These are phyloP conservation scores for Pocota personata DNA, from an alignment of 2,888 invertebrate genomes.

Conservation along the genomic window DNA sequence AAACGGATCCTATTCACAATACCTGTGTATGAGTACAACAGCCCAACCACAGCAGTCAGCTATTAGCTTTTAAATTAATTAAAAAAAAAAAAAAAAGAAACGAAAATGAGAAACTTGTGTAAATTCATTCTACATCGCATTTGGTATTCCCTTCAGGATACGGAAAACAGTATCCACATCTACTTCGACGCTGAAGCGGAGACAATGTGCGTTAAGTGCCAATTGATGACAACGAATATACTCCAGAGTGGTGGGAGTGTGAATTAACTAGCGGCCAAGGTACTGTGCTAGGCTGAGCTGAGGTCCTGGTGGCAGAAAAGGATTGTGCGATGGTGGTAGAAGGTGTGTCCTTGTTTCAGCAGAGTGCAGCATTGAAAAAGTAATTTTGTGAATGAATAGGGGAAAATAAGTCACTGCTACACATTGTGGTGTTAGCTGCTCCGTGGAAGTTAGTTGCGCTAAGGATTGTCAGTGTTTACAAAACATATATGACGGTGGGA, in stretches of 20 bases:
- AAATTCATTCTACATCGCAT: conserved; percentile 45
- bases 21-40: background rate
- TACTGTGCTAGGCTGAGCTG: background rate
- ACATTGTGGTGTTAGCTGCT: conserved; percentile 14
- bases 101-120: conserved; percentile 57
- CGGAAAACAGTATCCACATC: conserved; percentile 38
- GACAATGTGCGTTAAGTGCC: conserved; percentile 71
- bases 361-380: conserved; percentile 36
- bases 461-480: conserved; percentile 42
- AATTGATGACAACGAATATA: conserved; percentile 60
- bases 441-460: conserved; percentile 38
- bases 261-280: conserved; percentile 50
- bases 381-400: conserved; percentile 66
- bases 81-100: conserved; percentile 46
- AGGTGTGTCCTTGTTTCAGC: conserved; percentile 42
- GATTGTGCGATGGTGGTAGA: background rate
- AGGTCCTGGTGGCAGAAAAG: conserved; percentile 5
- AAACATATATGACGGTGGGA: background rate
- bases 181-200: conserved; percentile 8
- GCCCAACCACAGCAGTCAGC: conserved; percentile 45
- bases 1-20: conserved; percentile 36
- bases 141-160: conserved; percentile 48
- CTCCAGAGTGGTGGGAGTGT: conserved; percentile 1
- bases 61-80: conserved; percentile 71
- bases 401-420: conserved; percentile 54